Conservation (phyloP, 2,888 invertebrate species). For the Oasisia sp. region DNA sequence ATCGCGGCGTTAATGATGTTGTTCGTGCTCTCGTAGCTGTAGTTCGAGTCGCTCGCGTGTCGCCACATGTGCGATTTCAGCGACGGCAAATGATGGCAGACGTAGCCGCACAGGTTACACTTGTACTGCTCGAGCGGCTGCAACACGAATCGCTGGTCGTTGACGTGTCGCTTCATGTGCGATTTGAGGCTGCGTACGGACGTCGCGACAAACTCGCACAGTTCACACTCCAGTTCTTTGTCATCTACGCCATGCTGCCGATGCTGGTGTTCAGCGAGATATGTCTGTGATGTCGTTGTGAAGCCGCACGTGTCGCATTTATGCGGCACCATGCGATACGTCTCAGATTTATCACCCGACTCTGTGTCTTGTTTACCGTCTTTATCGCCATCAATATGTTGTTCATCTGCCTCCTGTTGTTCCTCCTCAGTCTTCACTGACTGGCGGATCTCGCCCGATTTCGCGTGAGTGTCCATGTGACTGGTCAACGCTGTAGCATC, state of each 20-base stretch:
- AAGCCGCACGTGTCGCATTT: constrained; percentile 24
- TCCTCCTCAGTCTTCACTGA: not conserved
- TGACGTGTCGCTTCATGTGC: constrained; percentile 64
- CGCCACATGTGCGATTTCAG: constrained; percentile 66
- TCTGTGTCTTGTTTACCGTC: not conserved
- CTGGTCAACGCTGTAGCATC: not conserved
- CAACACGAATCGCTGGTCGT: constrained; percentile 56
- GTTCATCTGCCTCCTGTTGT: not conserved
- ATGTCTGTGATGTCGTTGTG: not conserved
- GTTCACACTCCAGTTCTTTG: constrained; percentile 53
- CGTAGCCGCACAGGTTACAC: constrained; percentile 64
- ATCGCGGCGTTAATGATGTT: constrained; percentile 64
- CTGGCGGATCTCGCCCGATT: not conserved
- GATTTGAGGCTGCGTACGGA: constrained; percentile 62
- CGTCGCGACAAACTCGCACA: constrained; percentile 61
- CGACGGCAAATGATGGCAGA: constrained; percentile 64
- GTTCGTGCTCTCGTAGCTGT: constrained; percentile 62
- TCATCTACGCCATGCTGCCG: constrained; percentile 37
- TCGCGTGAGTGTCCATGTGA: constrained; percentile 18
- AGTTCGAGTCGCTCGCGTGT: constrained; percentile 61
- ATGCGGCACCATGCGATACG: not conserved
- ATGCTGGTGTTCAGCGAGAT: constrained; percentile 20
- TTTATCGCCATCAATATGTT: not conserved
- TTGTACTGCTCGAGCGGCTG: constrained; percentile 65
- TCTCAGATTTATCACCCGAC: not conserved